Base-by-base conservation (phyloP, 2,797 vertebrate species). In the Champsocephalus esox region DNA sequence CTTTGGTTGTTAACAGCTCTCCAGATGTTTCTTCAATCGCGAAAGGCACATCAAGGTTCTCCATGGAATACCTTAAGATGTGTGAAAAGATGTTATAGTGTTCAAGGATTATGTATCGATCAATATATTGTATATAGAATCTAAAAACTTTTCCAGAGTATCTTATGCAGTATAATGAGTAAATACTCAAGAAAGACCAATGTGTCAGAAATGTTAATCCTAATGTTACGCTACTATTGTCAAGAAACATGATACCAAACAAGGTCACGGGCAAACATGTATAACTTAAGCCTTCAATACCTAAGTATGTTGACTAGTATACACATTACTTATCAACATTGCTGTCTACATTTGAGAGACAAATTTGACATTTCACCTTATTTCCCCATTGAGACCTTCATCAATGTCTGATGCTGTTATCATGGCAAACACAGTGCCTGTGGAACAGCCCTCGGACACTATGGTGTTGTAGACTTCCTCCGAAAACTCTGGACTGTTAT, bases 341-440 rank as follows among this genome's bases (percentile, higher is more conserved):
- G 4, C 7, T 52, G 1, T 38, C 0, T 32, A 32, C 17, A 24
- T 28, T 68, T n/a, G 24, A 41, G 34, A 34, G 4, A 45, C 11
- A 50, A 58, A 28, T 19, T 43, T 10, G 14, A 38, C 9, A n/a
- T 56, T 73, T 64, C 76, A 96, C 95, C 93, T 92, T 77, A 95
- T 78, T 86, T 94, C 79, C 28, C 92, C 91, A 77, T 73, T 93
- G 69, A 84, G 59, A 45, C 93, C 94, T 17, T 93, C 84, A 69
- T 95, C 95, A 7, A 74, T 57, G 64, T 96, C 95, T 34, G 80
- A 90, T 14, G 94, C 94, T 8, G 84, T 87, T 58, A 94, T 84
- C 79, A 89, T 90, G 41, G 91, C 90, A 82, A 95, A 92, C 63
- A 89, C 86, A 1, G 92, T 93, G 59, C 92, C 94, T 21, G 72